A percentile compares a stretch with the other conserved stretches of the same genome.
Evolutionary conservation across 2,888 invertebrate species (phyloP).

Genomic region (Theodoxus fluviatilis): DNA sequence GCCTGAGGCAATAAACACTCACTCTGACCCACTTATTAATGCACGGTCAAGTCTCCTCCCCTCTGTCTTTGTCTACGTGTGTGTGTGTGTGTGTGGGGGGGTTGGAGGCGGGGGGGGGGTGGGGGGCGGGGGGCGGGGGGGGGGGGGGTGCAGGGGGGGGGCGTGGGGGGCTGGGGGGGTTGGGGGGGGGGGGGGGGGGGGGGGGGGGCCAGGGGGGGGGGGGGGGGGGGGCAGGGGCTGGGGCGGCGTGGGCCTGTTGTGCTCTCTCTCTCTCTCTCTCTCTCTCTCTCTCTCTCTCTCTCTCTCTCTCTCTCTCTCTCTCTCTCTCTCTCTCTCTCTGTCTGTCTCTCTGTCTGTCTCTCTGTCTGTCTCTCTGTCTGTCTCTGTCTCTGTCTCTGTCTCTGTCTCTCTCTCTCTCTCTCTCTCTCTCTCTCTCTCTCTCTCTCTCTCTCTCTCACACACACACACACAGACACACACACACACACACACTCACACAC

Average conservation of each 20-base stretch:
- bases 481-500: neutral
- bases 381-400: neutral
- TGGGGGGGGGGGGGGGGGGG: no score
- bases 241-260: neutral
- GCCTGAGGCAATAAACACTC: no score
- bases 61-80: no score
- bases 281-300: constrained; percentile 8
- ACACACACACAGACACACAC: neutral
- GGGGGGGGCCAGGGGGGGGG: no score
- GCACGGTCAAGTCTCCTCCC: no score
- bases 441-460: constrained; percentile 9
- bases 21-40: no score
- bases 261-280: neutral
- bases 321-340: neutral
- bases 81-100: no score
- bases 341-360: constrained; percentile 22
- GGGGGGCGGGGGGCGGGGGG: no score
- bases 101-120: no score
- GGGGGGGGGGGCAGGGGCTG: no score
- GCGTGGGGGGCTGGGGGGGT: no score
- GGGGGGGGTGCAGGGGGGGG: no score
- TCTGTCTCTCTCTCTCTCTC: constrained; percentile 21
- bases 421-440: constrained; percentile 24
- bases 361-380: constrained; percentile 9
- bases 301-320: constrained; percentile 9